Base-by-base conservation (phyloP, 2,888 invertebrate genomes). In the Spialia ferax region DNA sequence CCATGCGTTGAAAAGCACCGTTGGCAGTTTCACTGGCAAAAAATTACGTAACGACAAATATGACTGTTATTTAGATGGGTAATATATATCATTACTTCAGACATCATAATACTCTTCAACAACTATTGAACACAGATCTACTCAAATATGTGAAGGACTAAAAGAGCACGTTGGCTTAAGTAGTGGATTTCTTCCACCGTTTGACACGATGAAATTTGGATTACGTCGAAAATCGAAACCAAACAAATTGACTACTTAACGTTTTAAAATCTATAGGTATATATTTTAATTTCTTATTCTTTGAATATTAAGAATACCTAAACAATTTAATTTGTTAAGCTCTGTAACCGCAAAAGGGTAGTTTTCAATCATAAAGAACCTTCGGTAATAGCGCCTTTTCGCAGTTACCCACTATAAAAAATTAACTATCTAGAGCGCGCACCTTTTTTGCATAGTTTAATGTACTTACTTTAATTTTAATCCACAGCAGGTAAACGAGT, bases 381-480 rank as follows among this genome's bases (percentile, higher is more conserved):
- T 20, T 20, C 45, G 45, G 18, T 45, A 45, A 45, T 48, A 20
- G 45, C 45, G 20, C 18, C 45, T 48, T 48, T 48, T 20, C 45
- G 20, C 20, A 48, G 20, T n/a, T n/a, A n/a, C n/a, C n/a, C 45
- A 48, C 45, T 48, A 48, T 20, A 20, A 48, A 48, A 48, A 48
- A 6, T 10, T 20, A 48, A 20, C 20, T 48, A 48, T 42, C 15
- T 18, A 45, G 45, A 18, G 75, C 77, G 69, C 73, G 75, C 69
- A 70, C 69, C 70, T 72, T 72, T 73, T 71, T 73, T 73, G 72
- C 73, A 71, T 76, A 77, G 74, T 79, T 79, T 79, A 79, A 79
- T 80, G 75, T 77, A 76, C 77, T 80, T n/a, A n/a, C n/a, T n/a
- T n/a, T n/a, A n/a, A n/a, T n/a, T n/a, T 80, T 77, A 81, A 80